Evolutionary conservation across 2,888 invertebrate genomes (phyloP), one percentile per base, ranked within the genome.

Genomic region (Seira ritae): DNA sequence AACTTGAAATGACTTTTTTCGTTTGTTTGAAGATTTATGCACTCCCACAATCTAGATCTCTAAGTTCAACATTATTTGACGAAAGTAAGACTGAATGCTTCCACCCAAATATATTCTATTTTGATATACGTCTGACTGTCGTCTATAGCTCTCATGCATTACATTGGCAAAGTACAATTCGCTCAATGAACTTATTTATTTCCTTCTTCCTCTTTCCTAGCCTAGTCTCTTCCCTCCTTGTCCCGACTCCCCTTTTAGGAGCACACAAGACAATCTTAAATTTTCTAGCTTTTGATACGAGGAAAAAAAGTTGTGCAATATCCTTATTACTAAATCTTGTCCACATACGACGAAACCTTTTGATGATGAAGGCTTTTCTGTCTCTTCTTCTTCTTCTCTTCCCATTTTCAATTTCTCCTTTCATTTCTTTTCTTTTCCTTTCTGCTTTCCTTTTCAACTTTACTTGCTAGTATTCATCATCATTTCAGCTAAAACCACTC

Each of bases 301-400:
- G 42, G 42, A 46, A 46, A 50, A 50, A 70, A 79, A 68, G 81
- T 85, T 85, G 85, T 75, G 68, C 75, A 81, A 76, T 85, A 86
- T 77, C 22, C 20, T 20, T 86, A 86, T 86, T 87, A 87, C 85
- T 85, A 83, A 87, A 84, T 84, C 81, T 62, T 84, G 85, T 82
- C 83, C 84, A 84, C 84, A 77, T 62, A 50, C 31, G 2, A 31
- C 82, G n/a, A 85, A 78, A 79, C 22, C 17, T 60, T 31, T 70
- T 78, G 50, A n/a, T 8, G 50, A 50, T 50, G 17, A 50, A 62
- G 15, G 62, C 55, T 23, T 71, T 69, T 74, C 69, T 74, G 12
- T 71, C 66, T 69, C 42, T 74, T 84, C 84, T 80, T 82, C 75
- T 81, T 69, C 80, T 74, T 81, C 67, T 83, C 24, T 69, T 60